These are phyloP conservation scores for Baryphthengus martii DNA, from an alignment of 2,113 vertebrate species.

Conservation along the genomic window DNA sequence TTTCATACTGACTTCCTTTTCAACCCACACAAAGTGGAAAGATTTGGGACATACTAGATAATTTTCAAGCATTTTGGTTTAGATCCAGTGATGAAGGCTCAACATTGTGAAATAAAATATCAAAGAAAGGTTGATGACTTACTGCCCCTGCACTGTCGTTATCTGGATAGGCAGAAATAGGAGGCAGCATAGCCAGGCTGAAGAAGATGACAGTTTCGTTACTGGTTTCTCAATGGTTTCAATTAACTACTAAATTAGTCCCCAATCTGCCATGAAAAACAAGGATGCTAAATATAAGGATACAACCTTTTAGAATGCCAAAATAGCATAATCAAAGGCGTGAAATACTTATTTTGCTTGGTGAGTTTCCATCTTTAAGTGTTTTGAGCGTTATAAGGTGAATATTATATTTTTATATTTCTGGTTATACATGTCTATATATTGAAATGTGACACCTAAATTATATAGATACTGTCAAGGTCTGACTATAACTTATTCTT, in stretches of 20 bases:
- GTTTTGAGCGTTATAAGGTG: not conserved
- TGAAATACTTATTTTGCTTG: not conserved
- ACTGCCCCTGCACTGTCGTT: not conserved
- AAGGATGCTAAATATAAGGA: not conserved
- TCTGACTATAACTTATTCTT: not conserved
- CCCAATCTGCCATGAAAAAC: not conserved
- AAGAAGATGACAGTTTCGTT: not conserved
- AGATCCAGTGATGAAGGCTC: not conserved
- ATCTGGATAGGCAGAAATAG: not conserved
- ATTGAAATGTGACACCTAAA: not conserved
- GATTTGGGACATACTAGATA: fast-evolving
- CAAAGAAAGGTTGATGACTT: fast-evolving
- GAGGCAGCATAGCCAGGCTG: too few relatives aligned
- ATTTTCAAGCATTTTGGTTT: not conserved
- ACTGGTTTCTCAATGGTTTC: not conserved
- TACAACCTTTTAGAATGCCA: not conserved
- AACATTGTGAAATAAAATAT: not conserved
- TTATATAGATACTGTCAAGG: not conserved
- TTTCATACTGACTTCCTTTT: not conserved
- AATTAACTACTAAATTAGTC: not conserved
- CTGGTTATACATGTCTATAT: not conserved
- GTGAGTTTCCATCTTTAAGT: not conserved
- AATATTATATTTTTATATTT: not conserved
- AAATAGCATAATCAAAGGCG: not conserved
- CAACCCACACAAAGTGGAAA: fast-evolving